Base-by-base conservation (phyloP, 1,140 invertebrate species). In the Whitmania pigra region DNA sequence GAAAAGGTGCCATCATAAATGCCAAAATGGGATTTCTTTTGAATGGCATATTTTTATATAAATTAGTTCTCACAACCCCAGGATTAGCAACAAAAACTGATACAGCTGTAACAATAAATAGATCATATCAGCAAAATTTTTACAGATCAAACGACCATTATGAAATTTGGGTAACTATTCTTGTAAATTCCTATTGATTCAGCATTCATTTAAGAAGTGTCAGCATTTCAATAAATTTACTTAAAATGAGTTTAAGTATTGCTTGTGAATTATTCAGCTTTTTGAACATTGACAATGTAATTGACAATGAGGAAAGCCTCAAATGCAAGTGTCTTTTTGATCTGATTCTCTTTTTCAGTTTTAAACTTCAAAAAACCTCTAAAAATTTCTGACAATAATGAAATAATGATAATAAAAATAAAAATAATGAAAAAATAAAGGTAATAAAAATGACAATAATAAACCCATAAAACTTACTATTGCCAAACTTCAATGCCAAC, bases 21-120 rank as follows among this genome's bases (percentile, higher is more conserved):
- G 77, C 49, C 0, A 78, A 67, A n/a, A 74, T 89, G 71, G 88
- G 86, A 75, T 88, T 88, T 86, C 88, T 89, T 77, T 83, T 86
- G 67, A 89, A 79, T 68, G 84, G 82, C 11, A 87, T 85, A 76
- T 90, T 80, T 77, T 90, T 87, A 76, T 87, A 88, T 73, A 82
- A 71, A 27, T 79, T 76, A 57, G 82, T 82, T 27, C 73, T 73
- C 2, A 79, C 79, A 72, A 82, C 78, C 17, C 81, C 82, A 60
- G 82, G 82, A 73, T 80, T 77, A 17, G 81, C 74, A 11, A 77
- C 74, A 70, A 78, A 77, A 2, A 80, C 78, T 71, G 72, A 7
- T 13, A 18, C 1, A 18, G 22, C 57, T 63, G 57, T 73, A 9
- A 81, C 76, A 2, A 49, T 49, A 13, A 17, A 49, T 49, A 7